phyloP scores from a whole-genome alignment of 2,888 invertebrate species.

The Thereva unica region DNA sequence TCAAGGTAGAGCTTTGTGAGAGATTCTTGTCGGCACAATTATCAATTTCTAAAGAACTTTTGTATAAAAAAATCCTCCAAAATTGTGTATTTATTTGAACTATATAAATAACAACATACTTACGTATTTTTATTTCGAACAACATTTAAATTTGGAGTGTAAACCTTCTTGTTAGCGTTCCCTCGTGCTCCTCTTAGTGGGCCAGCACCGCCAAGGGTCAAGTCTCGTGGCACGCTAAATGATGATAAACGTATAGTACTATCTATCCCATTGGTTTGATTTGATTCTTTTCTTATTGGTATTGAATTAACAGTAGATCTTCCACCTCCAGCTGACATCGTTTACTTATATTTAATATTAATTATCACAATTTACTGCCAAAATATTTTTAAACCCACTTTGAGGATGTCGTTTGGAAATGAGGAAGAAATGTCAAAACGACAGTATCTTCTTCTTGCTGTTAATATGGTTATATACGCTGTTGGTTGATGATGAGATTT shows the following conservation, averaged over 20 bases:
- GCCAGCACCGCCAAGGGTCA: slow-evolving; percentile 61
- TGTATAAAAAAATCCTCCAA: too few relatives aligned
- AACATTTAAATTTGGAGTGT: slow-evolving; percentile 66
- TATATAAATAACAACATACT: slow-evolving; percentile 42
- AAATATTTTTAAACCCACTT: background rate
- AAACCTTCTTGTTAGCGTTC: slow-evolving; percentile 62
- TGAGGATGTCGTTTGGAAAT: slow-evolving; percentile 13
- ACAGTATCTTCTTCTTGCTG: too few relatives aligned
- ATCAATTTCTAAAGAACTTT: too few relatives aligned
- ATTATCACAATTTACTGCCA: background rate
- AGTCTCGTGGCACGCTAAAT: slow-evolving; percentile 62
- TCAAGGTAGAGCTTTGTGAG: too few relatives aligned
- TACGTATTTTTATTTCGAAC: slow-evolving; percentile 63
- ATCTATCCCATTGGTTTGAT: slow-evolving; percentile 30
- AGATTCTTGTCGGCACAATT: too few relatives aligned
- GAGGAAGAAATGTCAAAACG: too few relatives aligned
- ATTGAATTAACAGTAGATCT: slow-evolving; percentile 29
- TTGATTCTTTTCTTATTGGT: slow-evolving; percentile 32
- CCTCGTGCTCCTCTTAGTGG: slow-evolving; percentile 48
- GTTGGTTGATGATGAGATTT: too few relatives aligned
- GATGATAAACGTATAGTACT: slow-evolving; percentile 58
- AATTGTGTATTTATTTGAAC: too few relatives aligned
- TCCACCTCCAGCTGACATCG: slow-evolving; percentile 34
- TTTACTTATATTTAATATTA: slow-evolving; percentile 8
- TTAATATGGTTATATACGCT: too few relatives aligned